These are phyloP conservation scores for Spicauda simplicius DNA, from an alignment of 2,888 invertebrate species.

Conservation along the genomic window DNA sequence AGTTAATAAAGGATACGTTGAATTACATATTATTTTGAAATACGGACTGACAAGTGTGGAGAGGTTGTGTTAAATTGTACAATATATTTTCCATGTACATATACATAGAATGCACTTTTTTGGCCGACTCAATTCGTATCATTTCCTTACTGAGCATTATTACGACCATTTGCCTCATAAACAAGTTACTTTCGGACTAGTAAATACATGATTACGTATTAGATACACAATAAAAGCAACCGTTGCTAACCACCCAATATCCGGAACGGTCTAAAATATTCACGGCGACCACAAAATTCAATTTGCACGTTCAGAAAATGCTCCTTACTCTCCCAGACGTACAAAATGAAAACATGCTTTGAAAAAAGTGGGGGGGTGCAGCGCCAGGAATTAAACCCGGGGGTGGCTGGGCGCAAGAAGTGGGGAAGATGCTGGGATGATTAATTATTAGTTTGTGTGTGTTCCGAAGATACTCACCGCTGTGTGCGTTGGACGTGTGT, in stretches of 20 bases:
- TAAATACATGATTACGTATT: background rate
- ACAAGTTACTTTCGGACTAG: too few relatives aligned
- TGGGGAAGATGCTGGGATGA: constrained; percentile 75
- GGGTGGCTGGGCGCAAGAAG: constrained; percentile 52
- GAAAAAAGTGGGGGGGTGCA: constrained; percentile 70
- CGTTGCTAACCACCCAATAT: constrained; percentile 65
- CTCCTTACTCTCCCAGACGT: constrained; percentile 62
- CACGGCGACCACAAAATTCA: constrained; percentile 82
- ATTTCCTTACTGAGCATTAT: too few relatives aligned
- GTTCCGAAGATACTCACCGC: constrained; percentile 67
- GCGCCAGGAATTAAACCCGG: constrained; percentile 79
- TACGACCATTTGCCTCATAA: too few relatives aligned
- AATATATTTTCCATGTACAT: too few relatives aligned
- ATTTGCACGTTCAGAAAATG: constrained; percentile 69
- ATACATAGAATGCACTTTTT: too few relatives aligned
- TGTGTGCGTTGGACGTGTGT: constrained; percentile 43
- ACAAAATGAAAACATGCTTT: constrained; percentile 78
- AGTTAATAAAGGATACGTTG: too few relatives aligned
- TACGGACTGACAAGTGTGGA: too few relatives aligned
- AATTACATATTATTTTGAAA: too few relatives aligned
- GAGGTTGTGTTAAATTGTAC: too few relatives aligned
- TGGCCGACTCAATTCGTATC: too few relatives aligned
- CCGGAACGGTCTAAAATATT: constrained; percentile 72
- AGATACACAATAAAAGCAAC: background rate
- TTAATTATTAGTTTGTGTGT: constrained; percentile 85